Evolutionary conservation across 2,888 invertebrate genomes (phyloP), one percentile per base, ranked within the genome.

Genomic region (Chrysopilus asiliformis): DNA sequence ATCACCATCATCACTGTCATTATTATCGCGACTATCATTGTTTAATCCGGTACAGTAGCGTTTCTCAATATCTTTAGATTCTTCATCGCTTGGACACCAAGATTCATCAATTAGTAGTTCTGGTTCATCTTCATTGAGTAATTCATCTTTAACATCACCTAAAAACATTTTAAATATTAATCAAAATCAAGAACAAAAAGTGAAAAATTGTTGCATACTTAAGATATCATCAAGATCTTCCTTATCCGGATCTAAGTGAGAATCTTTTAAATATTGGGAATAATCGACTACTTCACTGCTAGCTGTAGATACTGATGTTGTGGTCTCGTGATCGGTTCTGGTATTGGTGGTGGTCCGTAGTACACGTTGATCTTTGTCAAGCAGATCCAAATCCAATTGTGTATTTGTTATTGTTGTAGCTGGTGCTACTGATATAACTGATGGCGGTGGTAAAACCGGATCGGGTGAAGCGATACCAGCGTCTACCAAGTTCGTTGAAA

Each of bases 41-140:
- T 34, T 12, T 13, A 17, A 16, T 8, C 19, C 19, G 12, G 7
- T 22, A 22, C 10, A 7, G 22, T 10, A 22, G 7, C 7, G 10
- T 22, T 22, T 22, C 10, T 22, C 22, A 7, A 22, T 22, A 22
- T 7, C 10, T 8, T 22, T 22, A 22, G 22, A 22, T 32, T 44
- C 38, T 8, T 48, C 47, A 22, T 58, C 58, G 32, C 40, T 43
- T 14, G 47, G 49, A 32, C 38, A 37, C 79, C 84, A 84, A 58
- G 79, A 75, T 48, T 70, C 70, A 46, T 70, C 70, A 41, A 70
- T 70, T 42, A 66, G 58, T 45, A 70, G 58, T 18, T 43, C 49
- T 25, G 51, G 42, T 33, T 57, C 56, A 38, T 55, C 57, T 46
- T 62, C 54, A 43, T 58, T 56, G 32, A 61, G 50, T 36, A 70